Evolutionary conservation across 2,113 vertebrate genomes (phyloP).

Genomic region (Neofelis nebulosa): DNA sequence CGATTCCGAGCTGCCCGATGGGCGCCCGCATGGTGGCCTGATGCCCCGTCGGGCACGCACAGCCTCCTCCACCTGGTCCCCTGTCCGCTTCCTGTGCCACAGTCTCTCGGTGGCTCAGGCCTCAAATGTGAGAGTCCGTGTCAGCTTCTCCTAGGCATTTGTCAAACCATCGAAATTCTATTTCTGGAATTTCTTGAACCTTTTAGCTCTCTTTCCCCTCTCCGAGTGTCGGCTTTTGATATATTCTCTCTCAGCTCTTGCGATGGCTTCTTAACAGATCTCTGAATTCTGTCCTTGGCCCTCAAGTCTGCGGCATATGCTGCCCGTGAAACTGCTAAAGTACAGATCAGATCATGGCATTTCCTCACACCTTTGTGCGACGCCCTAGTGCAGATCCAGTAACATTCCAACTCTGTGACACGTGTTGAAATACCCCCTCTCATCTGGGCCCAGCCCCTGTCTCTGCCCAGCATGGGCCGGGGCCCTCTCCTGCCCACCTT

Average conservation of each 20-base stretch:
- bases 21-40: rapidly evolving
- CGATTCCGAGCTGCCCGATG: not conserved
- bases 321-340: not conserved
- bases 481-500: not conserved
- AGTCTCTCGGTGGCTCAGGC: not conserved
- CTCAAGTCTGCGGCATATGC: not conserved
- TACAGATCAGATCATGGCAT: not conserved
- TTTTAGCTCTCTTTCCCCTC: not conserved
- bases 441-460: not conserved
- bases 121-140: not conserved
- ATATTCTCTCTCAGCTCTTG: not conserved
- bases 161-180: not conserved
- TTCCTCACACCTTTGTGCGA: not conserved
- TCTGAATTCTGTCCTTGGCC: not conserved
- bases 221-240: not conserved
- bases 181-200: not conserved
- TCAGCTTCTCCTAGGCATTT: not conserved
- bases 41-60: rapidly evolving
- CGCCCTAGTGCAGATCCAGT: not conserved
- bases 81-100: rapidly evolving
- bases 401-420: not conserved
- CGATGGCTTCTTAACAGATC: not conserved
- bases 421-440: not conserved
- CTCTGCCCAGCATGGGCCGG: no score
- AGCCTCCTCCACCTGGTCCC: no score